Evolutionary conservation across 2,888 invertebrate genomes (phyloP).

Genomic region (Drosophila peninsularis): DNA sequence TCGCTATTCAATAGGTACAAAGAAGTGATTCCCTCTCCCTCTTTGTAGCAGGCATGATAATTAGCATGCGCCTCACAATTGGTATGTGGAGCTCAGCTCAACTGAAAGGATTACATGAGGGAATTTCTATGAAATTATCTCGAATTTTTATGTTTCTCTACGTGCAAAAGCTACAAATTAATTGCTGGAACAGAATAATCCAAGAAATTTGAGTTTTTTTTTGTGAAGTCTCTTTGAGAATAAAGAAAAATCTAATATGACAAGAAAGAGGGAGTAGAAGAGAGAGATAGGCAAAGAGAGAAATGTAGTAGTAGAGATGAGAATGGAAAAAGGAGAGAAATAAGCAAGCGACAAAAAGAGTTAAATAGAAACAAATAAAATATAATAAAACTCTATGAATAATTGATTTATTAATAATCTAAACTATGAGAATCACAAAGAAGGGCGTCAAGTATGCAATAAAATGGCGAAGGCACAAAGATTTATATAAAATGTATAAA

Average conservation of each 20-base stretch:
- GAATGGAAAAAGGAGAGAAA: no score
- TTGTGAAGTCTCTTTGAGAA: no score
- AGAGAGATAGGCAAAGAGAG: no score
- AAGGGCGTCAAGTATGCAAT: background rate
- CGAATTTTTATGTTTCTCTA: no score
- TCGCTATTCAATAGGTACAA: slow-evolving; percentile 51
- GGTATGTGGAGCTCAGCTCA: background rate
- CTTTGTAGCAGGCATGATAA: slow-evolving; percentile 26
- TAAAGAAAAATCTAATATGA: no score
- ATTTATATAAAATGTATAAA: no score
- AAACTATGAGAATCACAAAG: background rate
- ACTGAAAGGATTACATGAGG: background rate
- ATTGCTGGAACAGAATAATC: background rate
- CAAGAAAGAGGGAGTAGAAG: no score
- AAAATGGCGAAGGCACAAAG: background rate
- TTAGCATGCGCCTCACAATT: slow-evolving; percentile 26
- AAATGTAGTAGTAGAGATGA: no score
- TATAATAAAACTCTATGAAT: no score
- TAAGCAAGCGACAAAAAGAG: no score
- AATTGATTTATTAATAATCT: background rate
- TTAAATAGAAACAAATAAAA: no score
- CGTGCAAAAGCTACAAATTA: background rate
- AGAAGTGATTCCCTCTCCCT: slow-evolving; percentile 2
- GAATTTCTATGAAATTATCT: background rate
- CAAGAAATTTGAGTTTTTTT: background rate